phyloP scores from a whole-genome alignment of 2,113 vertebrate species.

The Poeciliopsis turrubarensis region DNA sequence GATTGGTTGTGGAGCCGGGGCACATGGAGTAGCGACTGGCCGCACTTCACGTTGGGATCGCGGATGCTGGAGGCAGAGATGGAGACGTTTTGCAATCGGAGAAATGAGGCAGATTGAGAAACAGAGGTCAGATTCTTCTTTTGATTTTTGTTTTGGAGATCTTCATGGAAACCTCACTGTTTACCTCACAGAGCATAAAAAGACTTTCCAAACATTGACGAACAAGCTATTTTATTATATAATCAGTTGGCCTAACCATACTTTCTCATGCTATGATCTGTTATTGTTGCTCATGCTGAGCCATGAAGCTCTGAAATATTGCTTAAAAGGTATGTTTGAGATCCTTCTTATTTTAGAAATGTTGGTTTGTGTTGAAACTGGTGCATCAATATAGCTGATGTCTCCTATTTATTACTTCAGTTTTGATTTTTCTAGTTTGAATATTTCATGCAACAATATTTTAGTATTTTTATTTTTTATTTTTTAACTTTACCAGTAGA shows the following conservation, averaged over 20 bases:
- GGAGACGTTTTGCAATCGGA: slow-evolving; percentile 23
- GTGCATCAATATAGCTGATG: background rate
- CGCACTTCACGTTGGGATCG: slow-evolving; percentile 21
- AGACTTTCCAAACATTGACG: background rate
- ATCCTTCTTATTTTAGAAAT: background rate
- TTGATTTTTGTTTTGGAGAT: background rate
- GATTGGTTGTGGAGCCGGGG: slow-evolving; percentile 18
- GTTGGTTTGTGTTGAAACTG: background rate
- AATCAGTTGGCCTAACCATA: background rate
- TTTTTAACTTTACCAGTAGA: background rate
- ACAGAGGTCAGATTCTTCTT: slow-evolving; percentile 33
- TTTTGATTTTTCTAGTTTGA: background rate
- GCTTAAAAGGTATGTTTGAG: background rate
- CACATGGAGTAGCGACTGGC: slow-evolving; percentile 21
- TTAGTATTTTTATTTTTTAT: background rate
- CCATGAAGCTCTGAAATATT: background rate
- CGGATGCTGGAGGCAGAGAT: slow-evolving; percentile 17
- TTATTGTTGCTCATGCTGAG: background rate
- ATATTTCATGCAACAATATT: background rate
- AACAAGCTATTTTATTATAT: background rate
- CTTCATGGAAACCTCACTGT: background rate
- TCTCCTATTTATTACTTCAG: background rate
- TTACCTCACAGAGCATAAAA: background rate
- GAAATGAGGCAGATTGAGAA: slow-evolving; percentile 15
- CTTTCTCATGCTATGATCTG: too few species aligned